Percentiles rank a stretch among this genome's conserved stretches.
These are phyloP conservation scores for Eudasyphora cyanicolor DNA, from an alignment of 2,888 invertebrate species.

Conservation along the genomic window DNA sequence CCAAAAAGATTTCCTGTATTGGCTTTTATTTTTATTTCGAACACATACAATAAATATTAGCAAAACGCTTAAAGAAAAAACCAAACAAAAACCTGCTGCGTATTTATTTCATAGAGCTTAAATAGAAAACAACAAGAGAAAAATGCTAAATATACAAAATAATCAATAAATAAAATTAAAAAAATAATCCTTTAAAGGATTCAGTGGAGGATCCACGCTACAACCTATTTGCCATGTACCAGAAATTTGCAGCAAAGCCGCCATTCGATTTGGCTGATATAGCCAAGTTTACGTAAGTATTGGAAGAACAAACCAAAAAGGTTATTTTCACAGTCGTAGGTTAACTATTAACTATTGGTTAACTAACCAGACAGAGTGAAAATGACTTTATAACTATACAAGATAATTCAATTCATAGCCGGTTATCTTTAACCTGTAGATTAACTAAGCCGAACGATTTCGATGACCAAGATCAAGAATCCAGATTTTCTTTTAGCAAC, in stretches of 20 bases:
- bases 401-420: background rate
- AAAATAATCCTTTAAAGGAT: constrained; percentile 72
- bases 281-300: constrained; percentile 78
- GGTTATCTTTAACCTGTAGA: constrained; percentile 61
- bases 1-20: constrained; percentile 48
- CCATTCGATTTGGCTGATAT: constrained; percentile 79
- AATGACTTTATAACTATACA: background rate
- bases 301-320: no score
- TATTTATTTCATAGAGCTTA: constrained; percentile 60
- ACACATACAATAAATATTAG: constrained; percentile 36
- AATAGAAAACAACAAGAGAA: constrained; percentile 13
- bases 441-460: constrained; percentile 76
- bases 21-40: constrained; percentile 39
- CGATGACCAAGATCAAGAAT: constrained; percentile 79
- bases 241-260: constrained; percentile 79
- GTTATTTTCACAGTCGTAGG: no score
- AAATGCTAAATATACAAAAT: constrained; percentile 21
- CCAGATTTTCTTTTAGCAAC: constrained; percentile 89
- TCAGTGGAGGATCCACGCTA: constrained; percentile 78
- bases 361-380: background rate
- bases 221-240: constrained; percentile 80
- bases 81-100: constrained; percentile 55
- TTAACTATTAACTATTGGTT: no score
- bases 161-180: constrained; percentile 5
- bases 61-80: constrained; percentile 32